phyloP scores from a whole-genome alignment of 2,113 vertebrate species.

The Dipodomys stephensi region DNA sequence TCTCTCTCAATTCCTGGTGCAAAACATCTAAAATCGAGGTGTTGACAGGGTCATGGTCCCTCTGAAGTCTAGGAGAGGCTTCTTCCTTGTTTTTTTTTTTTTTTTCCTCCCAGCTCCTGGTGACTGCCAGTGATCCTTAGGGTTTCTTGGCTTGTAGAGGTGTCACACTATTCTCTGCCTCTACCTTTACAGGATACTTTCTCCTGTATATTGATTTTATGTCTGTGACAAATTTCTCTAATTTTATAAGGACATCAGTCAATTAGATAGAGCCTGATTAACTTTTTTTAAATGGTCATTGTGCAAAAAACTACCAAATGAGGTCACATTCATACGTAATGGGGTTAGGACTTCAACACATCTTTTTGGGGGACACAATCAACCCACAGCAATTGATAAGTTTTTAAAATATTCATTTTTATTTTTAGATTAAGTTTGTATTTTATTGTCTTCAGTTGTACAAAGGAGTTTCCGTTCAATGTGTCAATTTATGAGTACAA shows the following conservation, averaged over 20 bases:
- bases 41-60: background rate
- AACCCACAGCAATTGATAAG: background rate
- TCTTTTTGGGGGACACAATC: background rate
- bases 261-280: background rate
- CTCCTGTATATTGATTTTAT: accelerated
- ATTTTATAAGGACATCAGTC: background rate
- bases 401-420: background rate
- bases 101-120: background rate
- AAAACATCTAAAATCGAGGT: background rate
- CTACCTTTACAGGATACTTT: background rate
- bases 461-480: too few species aligned
- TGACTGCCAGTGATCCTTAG: background rate
- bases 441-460: too few species aligned
- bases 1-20: background rate
- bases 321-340: background rate
- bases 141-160: background rate
- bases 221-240: background rate
- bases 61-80: background rate
- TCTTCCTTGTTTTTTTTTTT: background rate
- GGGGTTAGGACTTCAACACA: background rate
- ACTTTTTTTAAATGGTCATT: background rate
- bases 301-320: background rate
- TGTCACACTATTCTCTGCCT: background rate
- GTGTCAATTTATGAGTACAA: too few species aligned
- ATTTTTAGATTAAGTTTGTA: too few species aligned